Evolutionary conservation across 2,888 invertebrate genomes (phyloP), one percentile per base, ranked within the genome.

Genomic region (Aphodius sticticus): DNA sequence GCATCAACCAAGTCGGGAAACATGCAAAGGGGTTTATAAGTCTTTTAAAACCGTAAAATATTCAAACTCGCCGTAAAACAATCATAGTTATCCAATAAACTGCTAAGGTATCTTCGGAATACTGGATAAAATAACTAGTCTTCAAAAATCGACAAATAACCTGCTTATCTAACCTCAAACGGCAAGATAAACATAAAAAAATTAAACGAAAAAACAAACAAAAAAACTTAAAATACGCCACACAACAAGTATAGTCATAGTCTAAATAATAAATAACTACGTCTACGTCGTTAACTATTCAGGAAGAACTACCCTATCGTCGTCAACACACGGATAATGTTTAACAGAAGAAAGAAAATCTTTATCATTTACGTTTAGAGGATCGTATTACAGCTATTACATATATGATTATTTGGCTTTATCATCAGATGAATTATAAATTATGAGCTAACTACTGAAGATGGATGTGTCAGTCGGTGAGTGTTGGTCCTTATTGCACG

Each of bases 401-500:
- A 88, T 87, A 86, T 85, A 89, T 87, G 87, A 88, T 88, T 88
- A 88, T 88, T 89, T 89, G 88, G 88, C 88, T 88, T 88, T 84
- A 80, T 82, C 80, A 76, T 84, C 86, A 86, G 84, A 86, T 86
- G 26, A 74, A 36, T 74, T 86, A 87, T 86, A 87, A 87, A 87
- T 88, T 87, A 88, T 87, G 88, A 88, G 86, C 87, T 89, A 88
- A 86, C 88, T 87, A 87, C 86, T 87, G 87, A 88, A 88, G 86
- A 87, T 87, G 86, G 87, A 87, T 89, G 87, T 82, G 83, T 89
- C 89, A 89, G 89, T 89, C 88, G 85, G 87, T 87, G 87, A 86
- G 86, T 87, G 88, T 89, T 89, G 89, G 89, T 89, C 89, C 89
- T 89, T 89, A 88, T 89, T 89, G 89, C 89, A 88, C 86, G 84